Percentiles rank a stretch among this genome's conserved stretches.
Evolutionary conservation across 2,888 invertebrate genomes (phyloP).

Genomic region (Pristionchus arcanus): DNA sequence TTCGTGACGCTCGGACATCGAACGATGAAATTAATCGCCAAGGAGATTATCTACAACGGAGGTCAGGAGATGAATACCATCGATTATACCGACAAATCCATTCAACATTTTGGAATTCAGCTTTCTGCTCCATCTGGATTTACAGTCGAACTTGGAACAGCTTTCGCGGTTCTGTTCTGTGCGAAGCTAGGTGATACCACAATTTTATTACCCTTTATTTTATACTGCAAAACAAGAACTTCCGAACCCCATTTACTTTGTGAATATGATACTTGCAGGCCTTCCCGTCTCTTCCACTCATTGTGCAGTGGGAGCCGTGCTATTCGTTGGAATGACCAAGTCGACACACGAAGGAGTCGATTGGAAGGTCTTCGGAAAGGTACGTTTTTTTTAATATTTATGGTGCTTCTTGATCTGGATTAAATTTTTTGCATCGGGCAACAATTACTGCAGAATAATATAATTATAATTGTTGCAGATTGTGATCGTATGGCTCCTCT

Average conservation of each 20-base stretch:
- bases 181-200: conserved; percentile 65
- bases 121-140: conserved; percentile 68
- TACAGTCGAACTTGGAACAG: conserved; percentile 74
- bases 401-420: too few relatives aligned
- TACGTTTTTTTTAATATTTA: too few relatives aligned
- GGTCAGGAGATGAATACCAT: conserved; percentile 55
- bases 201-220: not conserved
- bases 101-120: not conserved
- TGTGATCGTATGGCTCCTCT: conserved; percentile 67
- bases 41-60: conserved; percentile 70
- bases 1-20: conserved; percentile 70
- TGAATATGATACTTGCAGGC: conserved; percentile 26
- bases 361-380: conserved; percentile 58
- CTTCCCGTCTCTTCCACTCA: conserved; percentile 75
- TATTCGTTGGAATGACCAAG: conserved; percentile 71
- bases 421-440: too few relatives aligned
- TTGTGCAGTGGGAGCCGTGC: conserved; percentile 73
- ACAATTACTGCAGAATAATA: too few relatives aligned
- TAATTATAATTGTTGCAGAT: conserved; percentile 13
- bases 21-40: conserved; percentile 68
- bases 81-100: not conserved
- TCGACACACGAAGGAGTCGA: conserved; percentile 68
- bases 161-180: conserved; percentile 73
- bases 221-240: too few relatives aligned
- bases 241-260: too few relatives aligned